Percentiles rank a stretch among this genome's conserved stretches.
phyloP scores from a whole-genome alignment of 2,113 vertebrate species.

The Periophthalmus modestus region DNA sequence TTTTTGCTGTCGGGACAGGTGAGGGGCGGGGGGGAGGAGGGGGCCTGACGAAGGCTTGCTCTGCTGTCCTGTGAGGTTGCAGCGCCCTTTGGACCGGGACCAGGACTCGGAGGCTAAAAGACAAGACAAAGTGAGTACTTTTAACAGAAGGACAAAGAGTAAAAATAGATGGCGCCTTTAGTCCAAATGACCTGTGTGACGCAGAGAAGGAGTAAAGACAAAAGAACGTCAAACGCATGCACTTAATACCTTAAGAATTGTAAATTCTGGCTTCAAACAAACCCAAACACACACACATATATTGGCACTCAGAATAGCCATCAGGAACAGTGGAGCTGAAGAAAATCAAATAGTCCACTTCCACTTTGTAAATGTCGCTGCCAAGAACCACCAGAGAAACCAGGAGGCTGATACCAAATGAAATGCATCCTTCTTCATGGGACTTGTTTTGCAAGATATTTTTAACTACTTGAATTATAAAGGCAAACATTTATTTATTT shows the following conservation, averaged over 20 bases:
- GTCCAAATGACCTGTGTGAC: constrained; percentile 18
- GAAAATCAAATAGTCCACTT: constrained; percentile 33
- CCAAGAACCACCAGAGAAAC: constrained; percentile 42
- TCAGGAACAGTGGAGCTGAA: constrained; percentile 16
- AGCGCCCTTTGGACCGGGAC: constrained; percentile 88
- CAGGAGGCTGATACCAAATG: constrained; percentile 24
- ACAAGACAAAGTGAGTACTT: constrained; percentile 17
- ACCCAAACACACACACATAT: constrained; percentile 2
- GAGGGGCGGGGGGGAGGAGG: constrained; percentile 77
- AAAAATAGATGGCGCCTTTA: constrained; percentile 10
- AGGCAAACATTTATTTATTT: background rate
- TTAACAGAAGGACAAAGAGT: background rate
- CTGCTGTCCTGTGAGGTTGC: constrained; percentile 78
- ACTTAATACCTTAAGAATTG: background rate
- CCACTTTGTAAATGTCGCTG: constrained; percentile 32
- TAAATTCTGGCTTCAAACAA: background rate
- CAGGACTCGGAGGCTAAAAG: constrained; percentile 76
- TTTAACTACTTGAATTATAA: background rate
- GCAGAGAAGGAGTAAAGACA: constrained; percentile 4
- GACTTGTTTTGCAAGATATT: background rate
- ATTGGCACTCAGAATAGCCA: constrained; percentile 61
- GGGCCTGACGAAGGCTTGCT: constrained; percentile 77
- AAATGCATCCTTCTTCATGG: constrained; percentile 62
- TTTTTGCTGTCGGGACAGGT: constrained; percentile 85
- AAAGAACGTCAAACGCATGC: constrained; percentile 35